Percentiles rank a stretch among this genome's conserved stretches.
phyloP scores from a whole-genome alignment of 2,113 vertebrate species.

The Melanocharis versteri region DNA sequence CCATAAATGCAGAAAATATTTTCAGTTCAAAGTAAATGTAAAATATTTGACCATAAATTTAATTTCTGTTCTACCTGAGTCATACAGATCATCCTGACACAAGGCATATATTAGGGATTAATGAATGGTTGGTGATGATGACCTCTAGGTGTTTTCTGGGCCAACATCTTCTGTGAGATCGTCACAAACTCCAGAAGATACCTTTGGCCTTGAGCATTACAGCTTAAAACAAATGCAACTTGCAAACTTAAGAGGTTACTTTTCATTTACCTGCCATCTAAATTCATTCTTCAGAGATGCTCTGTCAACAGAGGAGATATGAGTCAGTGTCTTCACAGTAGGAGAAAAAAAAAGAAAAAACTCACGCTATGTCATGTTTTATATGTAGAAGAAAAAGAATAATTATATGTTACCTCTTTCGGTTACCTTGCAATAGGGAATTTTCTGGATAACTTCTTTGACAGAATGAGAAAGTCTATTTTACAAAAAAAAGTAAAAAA shows the following conservation, averaged over 20 bases:
- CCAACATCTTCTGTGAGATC: neutral
- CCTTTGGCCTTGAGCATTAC: slow-evolving; percentile 32
- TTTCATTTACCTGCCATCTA: slow-evolving; percentile 52
- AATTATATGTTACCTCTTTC: slow-evolving; percentile 38
- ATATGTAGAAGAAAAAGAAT: slow-evolving; percentile 35
- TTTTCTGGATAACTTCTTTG: neutral
- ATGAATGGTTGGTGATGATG: slow-evolving; percentile 3
- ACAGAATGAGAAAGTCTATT: neutral
- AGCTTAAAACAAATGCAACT: slow-evolving; percentile 57
- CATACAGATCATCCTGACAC: neutral
- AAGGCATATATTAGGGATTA: slow-evolving; percentile 24
- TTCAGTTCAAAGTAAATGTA: neutral
- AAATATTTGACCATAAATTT: neutral
- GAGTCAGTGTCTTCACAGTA: slow-evolving; percentile 7
- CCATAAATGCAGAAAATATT: neutral
- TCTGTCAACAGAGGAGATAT: slow-evolving; percentile 33
- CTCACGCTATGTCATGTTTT: neutral
- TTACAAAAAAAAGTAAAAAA: neutral
- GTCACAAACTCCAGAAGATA: slow-evolving; percentile 37
- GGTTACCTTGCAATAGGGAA: neutral
- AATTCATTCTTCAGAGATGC: slow-evolving; percentile 46
- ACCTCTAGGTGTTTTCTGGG: neutral
- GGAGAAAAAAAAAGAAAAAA: neutral
- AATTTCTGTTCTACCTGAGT: neutral
- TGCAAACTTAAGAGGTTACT: slow-evolving; percentile 33